phyloP scores from a whole-genome alignment of 2,888 invertebrate species.

The Lamellibrachia columna region DNA sequence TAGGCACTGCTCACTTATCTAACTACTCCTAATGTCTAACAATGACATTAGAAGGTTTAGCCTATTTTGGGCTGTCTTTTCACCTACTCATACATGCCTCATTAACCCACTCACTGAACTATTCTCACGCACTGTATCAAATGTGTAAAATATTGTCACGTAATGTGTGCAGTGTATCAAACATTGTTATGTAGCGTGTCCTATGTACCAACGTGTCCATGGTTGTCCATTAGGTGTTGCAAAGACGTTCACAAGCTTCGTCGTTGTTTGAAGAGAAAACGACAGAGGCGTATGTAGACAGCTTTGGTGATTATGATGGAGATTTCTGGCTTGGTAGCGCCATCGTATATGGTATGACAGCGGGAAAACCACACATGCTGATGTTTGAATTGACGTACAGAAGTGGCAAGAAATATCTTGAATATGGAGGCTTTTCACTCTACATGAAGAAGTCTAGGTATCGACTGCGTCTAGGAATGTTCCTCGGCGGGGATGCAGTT shows the following conservation, averaged over 20 bases:
- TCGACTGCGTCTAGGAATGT: background rate
- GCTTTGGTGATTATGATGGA: background rate
- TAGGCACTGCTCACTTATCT: too few relatives aligned
- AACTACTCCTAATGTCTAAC: too few relatives aligned
- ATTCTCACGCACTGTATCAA: too few relatives aligned
- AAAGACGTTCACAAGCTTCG: background rate
- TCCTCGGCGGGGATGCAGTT: background rate
- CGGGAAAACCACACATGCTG: background rate
- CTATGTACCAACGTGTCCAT: background rate
- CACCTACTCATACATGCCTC: too few relatives aligned
- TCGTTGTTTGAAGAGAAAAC: background rate
- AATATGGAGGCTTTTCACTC: background rate
- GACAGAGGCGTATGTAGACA: background rate
- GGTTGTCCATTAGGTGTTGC: background rate
- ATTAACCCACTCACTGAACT: too few relatives aligned
- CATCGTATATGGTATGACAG: background rate
- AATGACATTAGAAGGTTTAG: too few relatives aligned
- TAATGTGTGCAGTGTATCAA: too few relatives aligned
- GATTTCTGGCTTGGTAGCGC: background rate
- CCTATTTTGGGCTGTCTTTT: too few relatives aligned
- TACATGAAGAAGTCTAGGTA: background rate
- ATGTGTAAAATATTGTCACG: too few relatives aligned
- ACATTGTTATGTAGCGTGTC: background rate
- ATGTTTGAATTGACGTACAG: background rate
- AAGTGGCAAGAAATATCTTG: background rate